These are phyloP conservation scores for Epizoanthus illoricatus DNA, from an alignment of 92 coral and sea anemone species.

Conservation along the genomic window DNA sequence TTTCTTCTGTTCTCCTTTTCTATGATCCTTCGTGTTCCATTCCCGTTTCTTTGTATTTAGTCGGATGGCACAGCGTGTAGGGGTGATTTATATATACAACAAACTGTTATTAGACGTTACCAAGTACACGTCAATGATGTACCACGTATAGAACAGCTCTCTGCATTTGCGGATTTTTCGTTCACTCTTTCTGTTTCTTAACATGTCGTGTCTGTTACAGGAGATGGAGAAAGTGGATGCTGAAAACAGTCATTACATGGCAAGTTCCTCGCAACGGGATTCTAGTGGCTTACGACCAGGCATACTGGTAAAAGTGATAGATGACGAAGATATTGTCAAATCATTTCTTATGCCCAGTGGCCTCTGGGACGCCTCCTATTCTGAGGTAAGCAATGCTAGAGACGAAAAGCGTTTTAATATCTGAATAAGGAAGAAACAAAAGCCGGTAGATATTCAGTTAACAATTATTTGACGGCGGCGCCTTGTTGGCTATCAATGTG, in stretches of 20 bases:
- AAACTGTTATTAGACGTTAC: no score
- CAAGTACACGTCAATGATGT: no score
- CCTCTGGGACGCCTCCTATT: constrained; percentile 6
- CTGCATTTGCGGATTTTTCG: not conserved
- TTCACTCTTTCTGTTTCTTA: not conserved
- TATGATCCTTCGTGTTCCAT: not conserved
- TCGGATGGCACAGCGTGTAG: no score
- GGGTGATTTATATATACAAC: no score
- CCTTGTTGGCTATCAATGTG: no score
- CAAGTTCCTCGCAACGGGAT: not conserved
- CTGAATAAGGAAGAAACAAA: no score
- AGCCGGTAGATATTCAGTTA: no score
- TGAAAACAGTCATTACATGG: not conserved
- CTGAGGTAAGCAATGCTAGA: constrained; percentile 4
- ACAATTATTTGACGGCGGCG: no score
- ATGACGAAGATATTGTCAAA: constrained; percentile 10
- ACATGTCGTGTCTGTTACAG: not conserved
- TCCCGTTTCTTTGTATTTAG: no score
- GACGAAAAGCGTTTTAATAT: not conserved
- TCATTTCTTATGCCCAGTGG: constrained; percentile 7
- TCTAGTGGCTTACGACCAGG: not conserved
- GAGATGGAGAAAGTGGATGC: not conserved
- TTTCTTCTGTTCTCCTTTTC: not conserved
- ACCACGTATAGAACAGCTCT: not conserved
- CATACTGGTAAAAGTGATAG: not conserved